Percentiles rank a stretch among this genome's conserved stretches.
phyloP scores from a whole-genome alignment of 2,797 vertebrate genomes.

The Siniperca obscura region DNA sequence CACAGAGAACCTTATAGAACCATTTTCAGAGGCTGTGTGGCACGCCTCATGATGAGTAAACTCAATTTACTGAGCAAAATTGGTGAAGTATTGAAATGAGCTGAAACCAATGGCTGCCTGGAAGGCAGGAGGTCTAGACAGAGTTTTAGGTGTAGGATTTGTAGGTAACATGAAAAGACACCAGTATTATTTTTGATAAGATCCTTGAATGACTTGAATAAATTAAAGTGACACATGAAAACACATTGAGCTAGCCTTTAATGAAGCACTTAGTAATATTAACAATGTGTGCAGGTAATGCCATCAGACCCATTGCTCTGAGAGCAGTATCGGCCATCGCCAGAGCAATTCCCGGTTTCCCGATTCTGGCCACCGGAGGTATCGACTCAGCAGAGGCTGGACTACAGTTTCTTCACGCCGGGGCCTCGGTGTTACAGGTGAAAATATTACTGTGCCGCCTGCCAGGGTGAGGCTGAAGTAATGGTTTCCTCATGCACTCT shows the following conservation, averaged over 20 bases:
- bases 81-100: not conserved
- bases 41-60: too few species aligned
- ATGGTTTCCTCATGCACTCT: not conserved
- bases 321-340: slow-evolving; percentile 91
- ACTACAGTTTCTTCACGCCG: slow-evolving; percentile 93
- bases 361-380: slow-evolving; percentile 93
- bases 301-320: slow-evolving; percentile 92
- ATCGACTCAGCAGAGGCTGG: slow-evolving; percentile 95
- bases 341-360: slow-evolving; percentile 89
- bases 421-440: slow-evolving; percentile 94
- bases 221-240: not conserved
- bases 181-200: not conserved
- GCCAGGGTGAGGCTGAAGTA: not conserved
- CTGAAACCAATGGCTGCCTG: not conserved
- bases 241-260: not conserved
- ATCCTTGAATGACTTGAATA: not conserved
- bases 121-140: not conserved
- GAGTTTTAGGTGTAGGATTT: not conserved
- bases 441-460: not conserved
- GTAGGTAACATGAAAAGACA: not conserved
- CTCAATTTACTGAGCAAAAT: too few species aligned
- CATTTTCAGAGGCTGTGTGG: too few species aligned
- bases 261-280: not conserved
- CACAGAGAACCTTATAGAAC: too few species aligned
- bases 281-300: slow-evolving; percentile 85